Conservation (phyloP, 1,140 invertebrate genomes). For the Myzus persicae region DNA sequence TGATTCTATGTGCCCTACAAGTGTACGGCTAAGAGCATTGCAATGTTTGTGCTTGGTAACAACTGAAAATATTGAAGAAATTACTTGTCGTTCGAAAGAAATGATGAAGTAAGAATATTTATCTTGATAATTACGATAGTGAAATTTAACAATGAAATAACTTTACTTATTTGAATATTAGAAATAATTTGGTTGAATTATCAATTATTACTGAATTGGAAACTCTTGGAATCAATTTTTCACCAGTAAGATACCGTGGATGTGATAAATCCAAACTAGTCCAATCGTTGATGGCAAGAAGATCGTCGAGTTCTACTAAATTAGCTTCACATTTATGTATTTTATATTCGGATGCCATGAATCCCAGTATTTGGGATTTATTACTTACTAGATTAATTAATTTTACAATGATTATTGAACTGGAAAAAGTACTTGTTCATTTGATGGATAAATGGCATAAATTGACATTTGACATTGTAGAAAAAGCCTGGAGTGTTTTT, state of each 20-base stretch:
- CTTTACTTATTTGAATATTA: conserved; percentile 60
- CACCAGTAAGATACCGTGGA: conserved; percentile 47
- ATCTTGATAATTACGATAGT: neutral
- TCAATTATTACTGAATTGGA: conserved; percentile 65
- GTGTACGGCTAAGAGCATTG: conserved; percentile 64
- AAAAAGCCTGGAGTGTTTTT: conserved; percentile 57
- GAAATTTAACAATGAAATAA: neutral
- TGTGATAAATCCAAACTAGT: conserved; percentile 55
- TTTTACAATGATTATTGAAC: conserved; percentile 50
- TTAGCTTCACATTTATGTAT: conserved; percentile 55
- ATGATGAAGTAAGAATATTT: conserved; percentile 58
- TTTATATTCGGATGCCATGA: conserved; percentile 27
- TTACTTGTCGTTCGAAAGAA: conserved; percentile 62
- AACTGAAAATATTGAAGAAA: conserved; percentile 62
- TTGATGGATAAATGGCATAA: conserved; percentile 57
- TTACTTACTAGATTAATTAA: conserved; percentile 48
- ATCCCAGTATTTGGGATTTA: conserved; percentile 44
- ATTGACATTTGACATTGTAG: conserved; percentile 45
- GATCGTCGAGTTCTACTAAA: conserved; percentile 16
- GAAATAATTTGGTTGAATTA: conserved; percentile 64
- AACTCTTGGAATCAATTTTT: conserved; percentile 64
- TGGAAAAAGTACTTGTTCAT: conserved; percentile 53
- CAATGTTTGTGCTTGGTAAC: conserved; percentile 63
- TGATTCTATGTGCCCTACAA: conserved; percentile 61
- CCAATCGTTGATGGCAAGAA: conserved; percentile 36